Base-by-base conservation (phyloP, 2,797 vertebrate genomes). In the Anas capensis region DNA sequence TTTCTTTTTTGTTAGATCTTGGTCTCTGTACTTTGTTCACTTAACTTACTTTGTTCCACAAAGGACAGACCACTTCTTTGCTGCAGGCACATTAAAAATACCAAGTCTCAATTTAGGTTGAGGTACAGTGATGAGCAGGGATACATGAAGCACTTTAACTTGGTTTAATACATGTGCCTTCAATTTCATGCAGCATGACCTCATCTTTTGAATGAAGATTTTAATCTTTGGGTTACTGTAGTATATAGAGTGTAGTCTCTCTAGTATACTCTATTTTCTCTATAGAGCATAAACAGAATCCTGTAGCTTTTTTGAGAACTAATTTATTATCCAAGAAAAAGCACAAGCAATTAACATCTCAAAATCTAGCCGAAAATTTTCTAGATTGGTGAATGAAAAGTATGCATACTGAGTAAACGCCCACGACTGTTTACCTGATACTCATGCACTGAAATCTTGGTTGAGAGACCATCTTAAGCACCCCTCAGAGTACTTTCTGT, bases 151-250 rank as follows among this genome's bases (percentile, higher is more conserved):
- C 66, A 70, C 85, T 90, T 91, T 3, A 75, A 72, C 60, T 72
- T 73, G 38, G 51, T 65, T 92, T 82, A 73, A 68, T 79, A 53
- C 8, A 14, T 8, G 70, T 94, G 88, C 93, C 92, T 94, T 90
- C 62, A 53, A 31, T 82, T 44, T 62, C 29, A 29, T 34, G 93
- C 90, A 93, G 93, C 92, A 54, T 18, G 26, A 93, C 68, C 71
- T 87, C 78, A 71, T 68, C 48, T 92, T 82, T 60, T 76, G 66
- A 68, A 40, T 60, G 24, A 84, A 75, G n/a, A 80, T 66, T 83
- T 86, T 62, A 40, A 58, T 70, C 62, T 81, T 65, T 20, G 14
- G 61, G 17, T 86, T 92, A 24, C 46, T 48, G 46, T 48, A 29
- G 5, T 42, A 10, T 42, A 10, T 7, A 68, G 3, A 46, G 16